phyloP scores from a whole-genome alignment of 2,888 invertebrate species.

The Drosophila kambysellisi region DNA sequence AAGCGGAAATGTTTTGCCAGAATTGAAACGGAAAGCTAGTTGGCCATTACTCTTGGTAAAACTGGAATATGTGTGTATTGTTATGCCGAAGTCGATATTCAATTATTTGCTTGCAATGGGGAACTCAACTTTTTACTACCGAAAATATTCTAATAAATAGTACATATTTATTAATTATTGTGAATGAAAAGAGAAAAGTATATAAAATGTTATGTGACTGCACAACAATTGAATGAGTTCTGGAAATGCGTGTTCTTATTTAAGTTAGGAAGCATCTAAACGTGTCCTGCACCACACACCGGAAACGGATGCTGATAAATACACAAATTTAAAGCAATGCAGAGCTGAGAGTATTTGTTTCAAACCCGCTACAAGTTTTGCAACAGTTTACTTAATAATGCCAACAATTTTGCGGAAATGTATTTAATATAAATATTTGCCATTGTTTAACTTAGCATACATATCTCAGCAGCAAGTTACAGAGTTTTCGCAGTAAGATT shows the following conservation, averaged over 20 bases:
- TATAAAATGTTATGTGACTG: not conserved
- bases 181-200: not conserved
- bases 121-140: conserved; percentile 21
- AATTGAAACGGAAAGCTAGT: conserved; percentile 53
- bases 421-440: not conserved
- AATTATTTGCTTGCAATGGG: conserved; percentile 65
- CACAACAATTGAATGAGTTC: not conserved
- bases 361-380: not conserved
- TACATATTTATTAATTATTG: not conserved
- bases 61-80: conserved; percentile 27
- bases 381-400: conserved; percentile 11
- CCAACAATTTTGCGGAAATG: conserved; percentile 18
- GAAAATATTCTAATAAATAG: not conserved
- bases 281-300: not conserved
- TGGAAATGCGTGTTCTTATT: conserved; percentile 2
- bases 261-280: not conserved
- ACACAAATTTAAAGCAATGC: conserved; percentile 1
- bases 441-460: not conserved
- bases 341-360: conserved; percentile 21
- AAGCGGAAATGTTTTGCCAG: conserved; percentile 68
- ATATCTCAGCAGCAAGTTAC: not conserved
- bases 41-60: conserved; percentile 32
- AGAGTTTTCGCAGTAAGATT: not conserved
- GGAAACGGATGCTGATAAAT: conserved; percentile 20
- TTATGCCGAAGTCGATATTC: conserved; percentile 48